Evolutionary conservation across 2,888 invertebrate species (phyloP).

Genomic region (Mesorhabditis spiculigera): DNA sequence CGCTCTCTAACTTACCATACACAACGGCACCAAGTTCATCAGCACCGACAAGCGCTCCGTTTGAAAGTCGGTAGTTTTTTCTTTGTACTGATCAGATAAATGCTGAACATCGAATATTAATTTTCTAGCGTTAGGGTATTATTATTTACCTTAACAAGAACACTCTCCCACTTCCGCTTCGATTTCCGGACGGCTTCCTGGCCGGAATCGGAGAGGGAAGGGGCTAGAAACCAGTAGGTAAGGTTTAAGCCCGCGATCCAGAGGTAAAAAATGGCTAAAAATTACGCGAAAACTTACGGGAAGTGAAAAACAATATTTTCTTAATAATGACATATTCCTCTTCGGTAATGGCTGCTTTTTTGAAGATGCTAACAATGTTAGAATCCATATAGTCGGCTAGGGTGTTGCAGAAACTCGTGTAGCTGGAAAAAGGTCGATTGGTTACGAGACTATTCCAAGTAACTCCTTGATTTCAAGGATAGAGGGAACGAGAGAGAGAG

Average conservation of each 20-base stretch:
- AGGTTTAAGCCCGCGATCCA: background rate
- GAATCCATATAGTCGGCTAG: background rate
- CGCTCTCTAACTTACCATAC: background rate
- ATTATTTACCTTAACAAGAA: background rate
- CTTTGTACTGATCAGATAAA: constrained; percentile 3
- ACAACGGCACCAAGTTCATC: background rate
- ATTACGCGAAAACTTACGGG: background rate
- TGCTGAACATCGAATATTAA: background rate
- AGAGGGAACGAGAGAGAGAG: too few relatives aligned
- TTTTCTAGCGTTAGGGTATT: background rate
- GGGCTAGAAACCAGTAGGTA: background rate
- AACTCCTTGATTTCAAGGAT: too few relatives aligned
- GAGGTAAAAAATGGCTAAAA: too few relatives aligned
- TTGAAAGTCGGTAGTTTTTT: background rate
- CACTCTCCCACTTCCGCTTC: background rate
- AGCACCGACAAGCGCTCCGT: background rate
- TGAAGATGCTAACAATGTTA: background rate
- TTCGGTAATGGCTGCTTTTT: background rate
- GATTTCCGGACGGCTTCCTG: background rate
- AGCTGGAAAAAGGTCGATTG: too few relatives aligned
- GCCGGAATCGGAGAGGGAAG: background rate
- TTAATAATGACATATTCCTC: background rate
- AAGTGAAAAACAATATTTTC: constrained; percentile 3
- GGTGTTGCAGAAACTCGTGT: background rate
- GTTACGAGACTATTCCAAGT: too few relatives aligned